phyloP scores from a whole-genome alignment of 2,797 vertebrate genomes.

The Paedocypris micromegethes region DNA sequence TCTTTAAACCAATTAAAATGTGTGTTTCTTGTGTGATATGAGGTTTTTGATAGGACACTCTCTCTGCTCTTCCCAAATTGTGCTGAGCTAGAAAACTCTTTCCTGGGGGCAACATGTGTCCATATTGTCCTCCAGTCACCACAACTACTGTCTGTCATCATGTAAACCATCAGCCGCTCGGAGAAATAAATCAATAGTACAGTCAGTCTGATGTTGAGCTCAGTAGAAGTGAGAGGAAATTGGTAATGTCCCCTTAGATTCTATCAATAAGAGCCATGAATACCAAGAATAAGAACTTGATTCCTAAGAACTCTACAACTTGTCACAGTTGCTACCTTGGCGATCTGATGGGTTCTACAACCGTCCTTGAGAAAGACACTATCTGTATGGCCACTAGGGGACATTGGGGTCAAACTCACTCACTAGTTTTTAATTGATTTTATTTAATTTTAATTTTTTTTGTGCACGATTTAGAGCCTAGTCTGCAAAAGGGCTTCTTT shows the following conservation, averaged over 20 bases:
- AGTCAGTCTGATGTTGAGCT: neutral
- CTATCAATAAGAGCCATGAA: too few species aligned
- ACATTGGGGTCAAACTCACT: too few species aligned
- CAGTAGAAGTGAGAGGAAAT: neutral
- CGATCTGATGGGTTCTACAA: too few species aligned
- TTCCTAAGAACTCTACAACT: too few species aligned
- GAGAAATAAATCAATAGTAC: slow-evolving; percentile 20
- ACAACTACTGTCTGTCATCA: slow-evolving; percentile 27
- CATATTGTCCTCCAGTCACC: slow-evolving; percentile 6
- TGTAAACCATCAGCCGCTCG: slow-evolving; percentile 3
- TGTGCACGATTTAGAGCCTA: too few species aligned
- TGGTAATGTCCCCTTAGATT: neutral
- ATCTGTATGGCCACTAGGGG: too few species aligned
- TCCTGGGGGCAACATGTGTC: slow-evolving; percentile 19
- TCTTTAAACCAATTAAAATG: neutral
- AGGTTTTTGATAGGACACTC: slow-evolving; percentile 47
- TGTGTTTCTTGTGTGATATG: slow-evolving; percentile 50
- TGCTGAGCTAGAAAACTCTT: slow-evolving; percentile 13
- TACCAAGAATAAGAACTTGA: too few species aligned
- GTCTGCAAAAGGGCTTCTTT: too few species aligned
- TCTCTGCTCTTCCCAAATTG: slow-evolving; percentile 10
- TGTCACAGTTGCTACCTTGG: too few species aligned
- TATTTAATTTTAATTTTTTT: too few species aligned
- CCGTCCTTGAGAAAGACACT: too few species aligned
- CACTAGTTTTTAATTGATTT: too few species aligned